Conservation (phyloP, 2,113 vertebrate genomes). For the Mesoclemmys tuberculata region DNA sequence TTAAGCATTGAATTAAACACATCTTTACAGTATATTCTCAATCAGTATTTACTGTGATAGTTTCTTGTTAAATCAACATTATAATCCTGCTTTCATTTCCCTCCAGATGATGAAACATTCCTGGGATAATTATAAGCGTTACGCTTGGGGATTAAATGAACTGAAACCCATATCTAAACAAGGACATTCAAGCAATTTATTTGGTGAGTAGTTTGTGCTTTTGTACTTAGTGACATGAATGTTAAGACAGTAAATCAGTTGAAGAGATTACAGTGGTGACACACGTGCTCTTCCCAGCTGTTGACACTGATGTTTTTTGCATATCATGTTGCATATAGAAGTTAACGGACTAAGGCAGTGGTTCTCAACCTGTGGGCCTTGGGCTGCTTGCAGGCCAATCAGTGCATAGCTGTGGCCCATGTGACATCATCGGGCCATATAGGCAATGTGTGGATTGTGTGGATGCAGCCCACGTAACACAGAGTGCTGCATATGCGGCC, state of each 20-base stretch:
- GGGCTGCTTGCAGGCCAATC: too few relatives aligned
- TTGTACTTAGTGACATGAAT: constrained; percentile 60
- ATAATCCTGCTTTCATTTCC: constrained; percentile 72
- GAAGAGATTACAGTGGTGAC: constrained; percentile 57
- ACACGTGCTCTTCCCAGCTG: background rate
- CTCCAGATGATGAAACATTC: constrained; percentile 98
- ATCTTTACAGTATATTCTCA: constrained; percentile 40
- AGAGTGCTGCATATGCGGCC: too few relatives aligned
- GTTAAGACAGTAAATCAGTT: constrained; percentile 49
- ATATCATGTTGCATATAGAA: background rate
- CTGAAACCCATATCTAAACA: constrained; percentile 94
- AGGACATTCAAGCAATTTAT: constrained; percentile 98
- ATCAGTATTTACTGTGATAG: constrained; percentile 40
- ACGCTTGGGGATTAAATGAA: constrained; percentile 98
- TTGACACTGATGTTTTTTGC: background rate
- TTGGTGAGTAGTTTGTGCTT: constrained; percentile 88
- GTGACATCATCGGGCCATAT: too few relatives aligned
- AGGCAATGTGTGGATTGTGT: too few relatives aligned
- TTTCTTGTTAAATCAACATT: constrained; percentile 68
- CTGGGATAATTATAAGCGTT: constrained; percentile 95
- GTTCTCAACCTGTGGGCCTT: background rate
- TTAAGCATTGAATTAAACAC: constrained; percentile 37
- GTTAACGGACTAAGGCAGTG: background rate
- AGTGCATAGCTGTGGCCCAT: too few relatives aligned
- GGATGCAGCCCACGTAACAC: too few relatives aligned